Base-by-base conservation (phyloP, 2,113 vertebrate genomes). In the Neolamprologus sp. region DNA sequence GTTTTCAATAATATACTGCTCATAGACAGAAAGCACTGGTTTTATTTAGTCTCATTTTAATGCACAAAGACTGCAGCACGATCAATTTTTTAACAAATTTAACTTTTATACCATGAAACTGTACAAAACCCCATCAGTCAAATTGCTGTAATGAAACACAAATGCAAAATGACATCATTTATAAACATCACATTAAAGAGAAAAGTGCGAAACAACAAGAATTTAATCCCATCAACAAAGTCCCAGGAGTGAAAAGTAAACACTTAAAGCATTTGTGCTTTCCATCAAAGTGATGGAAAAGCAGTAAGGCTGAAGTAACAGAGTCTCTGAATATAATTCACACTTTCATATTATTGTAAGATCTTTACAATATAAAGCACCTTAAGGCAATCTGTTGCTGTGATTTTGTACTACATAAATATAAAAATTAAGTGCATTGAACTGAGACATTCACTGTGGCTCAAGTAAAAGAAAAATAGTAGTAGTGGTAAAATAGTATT, bases 101-200 rank as follows among this genome's bases (percentile, higher is more conserved):
- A 19, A 63, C 0, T 63, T 63, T 35, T 35, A 63, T 63, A 63
- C 28, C 0, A 42, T 0, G n/a, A 33, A 71, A 23, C n/a, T 0
- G 0, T 9, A 42, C 12, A 71, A 40, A 71, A 71, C 7, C 7
- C 4, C 35, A 68, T 0, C 63, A 68, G 63, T 21, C 0, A 0
- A 68, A 21, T 40, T 0, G 0, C 63, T 40, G 35, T 71, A 63
- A 1, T 60, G 1, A 0, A 71, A 42, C 65, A 71, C 58, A 35
- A 63, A 35, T 35, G 7, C n/a, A 71, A 42, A 71, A 71, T n/a
- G 0, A 42, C 65, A 23, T 35, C 0, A 42, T 71, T 71, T 16
- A 16, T 16, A 21, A 23, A 42, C 35, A 42, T 42, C 65, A 42
- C 0, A 71, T 42, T 71, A 14, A 71, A 42, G 12, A 42, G 3